phyloP scores from a whole-genome alignment of 2,113 vertebrate genomes.

The Scatophagus argus region DNA sequence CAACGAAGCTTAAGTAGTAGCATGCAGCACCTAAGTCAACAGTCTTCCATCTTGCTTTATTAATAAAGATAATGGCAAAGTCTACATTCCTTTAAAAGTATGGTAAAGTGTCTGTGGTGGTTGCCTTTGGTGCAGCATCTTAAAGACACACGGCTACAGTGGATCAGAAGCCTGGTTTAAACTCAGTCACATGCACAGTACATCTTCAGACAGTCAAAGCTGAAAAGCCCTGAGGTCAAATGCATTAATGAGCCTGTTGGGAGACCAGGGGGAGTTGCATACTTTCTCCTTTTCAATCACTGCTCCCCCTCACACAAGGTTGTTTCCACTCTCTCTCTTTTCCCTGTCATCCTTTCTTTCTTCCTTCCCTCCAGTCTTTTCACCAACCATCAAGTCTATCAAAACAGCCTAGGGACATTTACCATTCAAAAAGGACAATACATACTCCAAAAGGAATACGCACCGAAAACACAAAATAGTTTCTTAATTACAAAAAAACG shows the following conservation, averaged over 20 bases:
- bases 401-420: conserved; percentile 14
- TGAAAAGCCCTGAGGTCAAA: conserved; percentile 46
- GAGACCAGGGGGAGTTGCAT: background rate
- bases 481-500: background rate
- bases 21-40: background rate
- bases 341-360: background rate
- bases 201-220: conserved; percentile 27
- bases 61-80: too few relatives aligned
- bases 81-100: background rate
- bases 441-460: background rate
- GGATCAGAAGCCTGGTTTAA: conserved; percentile 6
- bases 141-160: background rate
- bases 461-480: background rate
- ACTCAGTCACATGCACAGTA: conserved; percentile 7
- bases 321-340: conserved; percentile 30
- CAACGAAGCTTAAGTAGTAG: background rate
- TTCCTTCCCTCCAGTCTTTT: conserved; percentile 9
- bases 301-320: conserved; percentile 23
- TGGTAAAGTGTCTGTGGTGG: background rate
- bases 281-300: conserved; percentile 41
- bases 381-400: background rate
- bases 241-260: conserved; percentile 33
- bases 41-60: background rate
- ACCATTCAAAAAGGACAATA: background rate
- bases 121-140: background rate